These are phyloP conservation scores for Hanleya hanleyi DNA, from an alignment of 2,888 invertebrate genomes.

Conservation along the genomic window DNA sequence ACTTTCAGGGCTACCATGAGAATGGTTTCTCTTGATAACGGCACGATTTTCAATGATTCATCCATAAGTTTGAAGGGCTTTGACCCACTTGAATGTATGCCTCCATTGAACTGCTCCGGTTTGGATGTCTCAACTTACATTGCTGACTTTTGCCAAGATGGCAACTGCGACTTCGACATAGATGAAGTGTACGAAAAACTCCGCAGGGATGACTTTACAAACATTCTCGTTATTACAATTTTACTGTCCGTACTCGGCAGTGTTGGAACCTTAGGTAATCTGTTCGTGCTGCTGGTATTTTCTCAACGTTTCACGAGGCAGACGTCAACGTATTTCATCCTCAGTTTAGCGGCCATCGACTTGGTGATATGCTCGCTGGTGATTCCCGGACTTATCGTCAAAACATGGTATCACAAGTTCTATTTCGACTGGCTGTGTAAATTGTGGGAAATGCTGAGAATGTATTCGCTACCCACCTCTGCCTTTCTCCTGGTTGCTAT, in stretches of 20 bases:
- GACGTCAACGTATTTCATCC: constrained; percentile 53
- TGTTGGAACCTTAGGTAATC: constrained; percentile 48
- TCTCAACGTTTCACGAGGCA: constrained; percentile 35
- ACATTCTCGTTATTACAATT: constrained; percentile 12
- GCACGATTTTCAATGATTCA: no score
- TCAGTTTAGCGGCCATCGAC: constrained; percentile 56
- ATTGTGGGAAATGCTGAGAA: constrained; percentile 48
- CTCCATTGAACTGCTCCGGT: no score
- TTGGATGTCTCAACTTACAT: no score
- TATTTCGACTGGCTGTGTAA: constrained; percentile 51
- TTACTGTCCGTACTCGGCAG: constrained; percentile 19
- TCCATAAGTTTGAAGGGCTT: no score
- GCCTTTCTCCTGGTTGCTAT: constrained; percentile 56
- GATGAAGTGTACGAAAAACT: neutral
- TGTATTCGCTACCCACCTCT: constrained; percentile 51
- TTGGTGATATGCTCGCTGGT: constrained; percentile 52
- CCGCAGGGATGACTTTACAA: neutral
- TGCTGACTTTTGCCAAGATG: neutral
- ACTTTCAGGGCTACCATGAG: no score
- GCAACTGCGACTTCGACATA: neutral
- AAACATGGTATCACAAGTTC: constrained; percentile 48
- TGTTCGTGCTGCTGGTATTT: constrained; percentile 47
- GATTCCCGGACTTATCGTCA: constrained; percentile 56
- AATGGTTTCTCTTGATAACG: no score
- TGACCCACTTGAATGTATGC: no score